Percentiles rank a stretch among this genome's conserved stretches.
These are phyloP conservation scores for Notothenia coriiceps DNA, from an alignment of 2,113 vertebrate species.

Conservation along the genomic window DNA sequence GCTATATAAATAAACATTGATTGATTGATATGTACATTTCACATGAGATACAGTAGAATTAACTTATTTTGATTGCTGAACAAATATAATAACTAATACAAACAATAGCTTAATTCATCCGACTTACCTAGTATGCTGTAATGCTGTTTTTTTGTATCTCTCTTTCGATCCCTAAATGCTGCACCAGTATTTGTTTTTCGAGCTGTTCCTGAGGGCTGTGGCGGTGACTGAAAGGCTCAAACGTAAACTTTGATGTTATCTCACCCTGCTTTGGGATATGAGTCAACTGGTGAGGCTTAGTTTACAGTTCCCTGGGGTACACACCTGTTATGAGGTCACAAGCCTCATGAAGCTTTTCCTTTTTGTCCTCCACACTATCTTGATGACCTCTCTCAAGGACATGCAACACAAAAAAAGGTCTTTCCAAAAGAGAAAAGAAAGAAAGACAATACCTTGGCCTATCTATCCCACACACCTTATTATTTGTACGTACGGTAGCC, in stretches of 20 bases:
- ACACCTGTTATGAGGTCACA: slow-evolving; percentile 61
- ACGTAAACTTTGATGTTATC: slow-evolving; percentile 75
- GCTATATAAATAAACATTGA: too few species aligned
- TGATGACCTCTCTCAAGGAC: slow-evolving; percentile 72
- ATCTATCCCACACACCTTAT: slow-evolving; percentile 6
- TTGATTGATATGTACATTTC: background rate
- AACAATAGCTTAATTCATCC: background rate
- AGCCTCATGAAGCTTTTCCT: slow-evolving; percentile 53
- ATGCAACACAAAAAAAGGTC: background rate
- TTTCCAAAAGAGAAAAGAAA: slow-evolving; percentile 10
- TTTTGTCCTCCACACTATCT: slow-evolving; percentile 52
- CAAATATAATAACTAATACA: background rate
- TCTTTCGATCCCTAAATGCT: background rate
- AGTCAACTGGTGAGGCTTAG: slow-evolving; percentile 61
- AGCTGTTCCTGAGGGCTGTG: slow-evolving; percentile 29
- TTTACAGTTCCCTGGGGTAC: slow-evolving; percentile 59
- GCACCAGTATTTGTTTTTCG: slow-evolving; percentile 11
- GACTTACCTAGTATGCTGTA: background rate
- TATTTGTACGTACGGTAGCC: slow-evolving; percentile 27
- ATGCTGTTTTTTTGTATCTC: background rate
- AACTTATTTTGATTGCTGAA: background rate
- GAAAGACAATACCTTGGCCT: background rate
- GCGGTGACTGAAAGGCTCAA: slow-evolving; percentile 59
- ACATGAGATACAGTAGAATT: background rate
- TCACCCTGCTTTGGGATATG: slow-evolving; percentile 40